Evolutionary conservation across 35 echinoderm and acorn worm species (phyloP), one percentile per base, ranked within the genome.

Genomic region (Strongylocentrotus purpuratus): DNA sequence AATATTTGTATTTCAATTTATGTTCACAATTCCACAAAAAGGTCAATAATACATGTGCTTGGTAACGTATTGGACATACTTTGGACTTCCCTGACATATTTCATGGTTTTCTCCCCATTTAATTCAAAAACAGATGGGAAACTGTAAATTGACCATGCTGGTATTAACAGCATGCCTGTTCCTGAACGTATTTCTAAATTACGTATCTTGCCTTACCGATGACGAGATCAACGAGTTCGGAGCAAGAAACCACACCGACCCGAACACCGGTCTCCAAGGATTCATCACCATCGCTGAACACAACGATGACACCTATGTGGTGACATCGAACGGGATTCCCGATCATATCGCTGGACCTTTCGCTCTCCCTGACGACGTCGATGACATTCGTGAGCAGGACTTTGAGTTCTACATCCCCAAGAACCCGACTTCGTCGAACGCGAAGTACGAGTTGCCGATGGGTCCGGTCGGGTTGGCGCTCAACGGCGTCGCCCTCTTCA

Each of bases 191-290:
- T 31, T n/a, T n/a, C 22, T 78, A 15, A n/a, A 0, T 9, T 0
- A n/a, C 7, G 65, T 78, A 8, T 78, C 65, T 22, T 78, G 65
- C 65, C 92, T 97, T 20, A 97, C 93, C 22, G 87, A 46, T 22
- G 88, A 95, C 7, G 95, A 97, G 33, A 71, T 90, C 18, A 52
- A 46, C 13, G 46, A 85, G 15, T 97, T 97, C 58, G 94, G 94
- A 45, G 95, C 95, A 52, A 94, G 95, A 60, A 95, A 85, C 6
- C 61, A 86, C 61, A 89, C 88, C 46, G 97, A 97, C 47, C 22
- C 31, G 50, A 97, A 97, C 92, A 97, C 97, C 18, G 97, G 95
- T 41, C 47, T 94, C 5, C 86, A 94, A 32, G 97, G 97, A 60
- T 93, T 28, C 33, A 88, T 97, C 7, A 96, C 95, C 2, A 94